These are phyloP conservation scores for Neodiprion lecontei DNA, from an alignment of 1,140 invertebrate genomes.

Conservation along the genomic window DNA sequence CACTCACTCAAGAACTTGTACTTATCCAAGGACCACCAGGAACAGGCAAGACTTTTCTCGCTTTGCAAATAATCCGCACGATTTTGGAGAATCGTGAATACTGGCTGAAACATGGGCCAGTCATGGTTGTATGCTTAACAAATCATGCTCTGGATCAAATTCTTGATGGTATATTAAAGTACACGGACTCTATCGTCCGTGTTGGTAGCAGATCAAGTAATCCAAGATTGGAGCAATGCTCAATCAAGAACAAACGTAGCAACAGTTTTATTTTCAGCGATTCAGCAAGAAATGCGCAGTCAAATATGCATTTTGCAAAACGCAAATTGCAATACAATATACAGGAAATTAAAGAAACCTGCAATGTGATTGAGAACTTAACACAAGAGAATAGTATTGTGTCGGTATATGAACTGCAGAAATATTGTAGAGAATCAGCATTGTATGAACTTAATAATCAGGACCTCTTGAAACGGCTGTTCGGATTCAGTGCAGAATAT, in stretches of 20 bases:
- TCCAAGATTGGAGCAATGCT: constrained; percentile 62
- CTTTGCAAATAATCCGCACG: constrained; percentile 69
- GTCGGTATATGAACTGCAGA: not conserved
- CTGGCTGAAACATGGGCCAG: constrained; percentile 54
- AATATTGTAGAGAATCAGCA: not conserved
- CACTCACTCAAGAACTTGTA: constrained; percentile 68
- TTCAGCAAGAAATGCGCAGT: not conserved
- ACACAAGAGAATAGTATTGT: not conserved
- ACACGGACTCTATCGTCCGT: constrained; percentile 70
- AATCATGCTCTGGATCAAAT: constrained; percentile 92
- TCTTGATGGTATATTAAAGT: constrained; percentile 72
- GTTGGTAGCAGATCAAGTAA: constrained; percentile 76
- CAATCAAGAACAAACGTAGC: not conserved
- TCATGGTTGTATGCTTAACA: constrained; percentile 83
- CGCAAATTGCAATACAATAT: not conserved
- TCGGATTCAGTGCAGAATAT: not conserved
- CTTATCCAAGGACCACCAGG: constrained; percentile 69
- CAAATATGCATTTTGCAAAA: not conserved
- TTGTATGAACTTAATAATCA: not conserved
- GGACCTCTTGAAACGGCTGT: not conserved
- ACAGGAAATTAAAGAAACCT: not conserved
- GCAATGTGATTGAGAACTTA: not conserved
- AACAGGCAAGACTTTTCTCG: constrained; percentile 75
- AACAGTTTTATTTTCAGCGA: not conserved
- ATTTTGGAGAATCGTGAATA: constrained; percentile 64